These are phyloP conservation scores for Porites rus DNA, from an alignment of 92 coral and sea anemone species.

Conservation along the genomic window DNA sequence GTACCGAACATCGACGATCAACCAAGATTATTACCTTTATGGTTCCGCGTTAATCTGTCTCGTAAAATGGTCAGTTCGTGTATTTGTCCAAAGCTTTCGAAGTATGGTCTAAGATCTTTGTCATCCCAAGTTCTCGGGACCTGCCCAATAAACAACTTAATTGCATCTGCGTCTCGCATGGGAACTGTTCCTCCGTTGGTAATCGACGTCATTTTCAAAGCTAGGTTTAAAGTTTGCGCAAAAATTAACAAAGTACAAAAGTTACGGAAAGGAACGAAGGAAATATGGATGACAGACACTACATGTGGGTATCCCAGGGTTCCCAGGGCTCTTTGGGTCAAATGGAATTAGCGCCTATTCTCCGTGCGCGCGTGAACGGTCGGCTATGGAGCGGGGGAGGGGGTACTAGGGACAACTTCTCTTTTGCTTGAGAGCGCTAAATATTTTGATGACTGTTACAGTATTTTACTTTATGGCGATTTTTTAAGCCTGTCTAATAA, in stretches of 20 bases:
- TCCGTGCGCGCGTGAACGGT: neutral
- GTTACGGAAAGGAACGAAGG: slow-evolving; percentile 14
- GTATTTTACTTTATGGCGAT: too few species aligned
- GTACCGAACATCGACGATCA: neutral
- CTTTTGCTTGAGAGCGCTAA: too few species aligned
- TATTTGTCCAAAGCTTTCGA: slow-evolving; percentile 93
- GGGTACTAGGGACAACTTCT: too few species aligned
- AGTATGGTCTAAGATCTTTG: slow-evolving; percentile 91
- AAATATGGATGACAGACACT: slow-evolving; percentile 50
- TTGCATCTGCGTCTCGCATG: slow-evolving; percentile 83
- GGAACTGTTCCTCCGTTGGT: slow-evolving; percentile 83
- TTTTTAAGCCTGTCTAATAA: too few species aligned
- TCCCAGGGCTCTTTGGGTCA: slow-evolving; percentile 31
- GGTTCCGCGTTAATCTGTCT: slow-evolving; percentile 92
- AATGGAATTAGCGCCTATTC: slow-evolving; percentile 25
- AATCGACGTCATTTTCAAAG: slow-evolving; percentile 67
- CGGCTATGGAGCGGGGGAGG: too few species aligned
- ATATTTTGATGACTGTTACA: too few species aligned
- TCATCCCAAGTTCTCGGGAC: slow-evolving; percentile 99
- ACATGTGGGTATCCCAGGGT: slow-evolving; percentile 93
- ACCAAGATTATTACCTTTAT: slow-evolving; percentile 75
- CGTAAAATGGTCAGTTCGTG: slow-evolving; percentile 92
- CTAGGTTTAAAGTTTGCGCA: slow-evolving; percentile 4
- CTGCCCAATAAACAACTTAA: slow-evolving; percentile 96
- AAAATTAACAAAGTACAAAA: slow-evolving; percentile 30